Percentiles rank a stretch among this genome's conserved stretches.
Conservation (phyloP, 2,797 vertebrate genomes). For the Crocodylus rhombifer region DNA sequence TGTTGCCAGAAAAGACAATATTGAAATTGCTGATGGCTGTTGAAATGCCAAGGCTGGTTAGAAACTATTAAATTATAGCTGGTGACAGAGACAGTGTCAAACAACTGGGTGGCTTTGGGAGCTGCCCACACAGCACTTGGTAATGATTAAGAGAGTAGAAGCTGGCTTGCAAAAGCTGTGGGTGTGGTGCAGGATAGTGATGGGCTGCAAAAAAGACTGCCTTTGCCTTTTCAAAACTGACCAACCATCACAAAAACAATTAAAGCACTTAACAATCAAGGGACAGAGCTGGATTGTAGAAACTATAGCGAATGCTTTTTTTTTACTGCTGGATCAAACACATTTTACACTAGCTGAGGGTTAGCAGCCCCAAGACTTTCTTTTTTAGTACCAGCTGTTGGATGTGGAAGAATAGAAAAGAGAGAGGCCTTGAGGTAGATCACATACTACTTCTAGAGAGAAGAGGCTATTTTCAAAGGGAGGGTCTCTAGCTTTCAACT, state of each 20-base stretch:
- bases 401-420: neutral
- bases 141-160: neutral
- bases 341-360: neutral
- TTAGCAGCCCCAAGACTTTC: neutral
- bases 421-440: neutral
- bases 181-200: neutral
- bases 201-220: neutral
- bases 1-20: neutral
- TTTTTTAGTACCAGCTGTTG: neutral
- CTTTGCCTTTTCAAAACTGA: constrained; percentile 24
- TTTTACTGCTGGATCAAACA: neutral
- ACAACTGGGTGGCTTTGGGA: constrained; percentile 1
- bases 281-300: neutral
- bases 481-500: constrained; percentile 26
- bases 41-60: neutral
- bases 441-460: neutral
- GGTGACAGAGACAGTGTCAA: neutral
- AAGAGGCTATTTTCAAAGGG: neutral
- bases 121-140: neutral
- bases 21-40: neutral
- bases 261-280: neutral
- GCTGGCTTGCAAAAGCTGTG: neutral
- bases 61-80: constrained; percentile 22
- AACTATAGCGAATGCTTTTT: too few species aligned
- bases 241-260: constrained; percentile 47